Conservation (phyloP, 2,113 vertebrate species). For the Nymphicus hollandicus region DNA sequence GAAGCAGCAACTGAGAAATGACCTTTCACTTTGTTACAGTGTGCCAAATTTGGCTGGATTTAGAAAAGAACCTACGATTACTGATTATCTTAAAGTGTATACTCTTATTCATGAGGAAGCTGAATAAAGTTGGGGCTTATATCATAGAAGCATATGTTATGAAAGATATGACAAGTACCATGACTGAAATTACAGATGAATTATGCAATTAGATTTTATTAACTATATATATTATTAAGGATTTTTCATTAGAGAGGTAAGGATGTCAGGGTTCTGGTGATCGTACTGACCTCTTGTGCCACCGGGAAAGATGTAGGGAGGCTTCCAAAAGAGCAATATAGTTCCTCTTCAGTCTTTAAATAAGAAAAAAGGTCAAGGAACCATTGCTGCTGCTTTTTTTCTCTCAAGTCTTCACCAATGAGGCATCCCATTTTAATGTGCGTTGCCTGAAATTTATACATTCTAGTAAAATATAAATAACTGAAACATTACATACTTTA, state of each 20-base stretch:
- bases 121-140: neutral
- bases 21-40: slow-evolving; percentile 51
- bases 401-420: slow-evolving; percentile 14
- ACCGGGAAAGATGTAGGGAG: slow-evolving; percentile 10
- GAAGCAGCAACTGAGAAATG: slow-evolving; percentile 28
- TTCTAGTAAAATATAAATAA: neutral
- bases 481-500: neutral
- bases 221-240: slow-evolving; percentile 24
- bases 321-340: slow-evolving; percentile 41
- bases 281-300: slow-evolving; percentile 36
- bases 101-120: neutral
- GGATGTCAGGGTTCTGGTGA: slow-evolving; percentile 17
- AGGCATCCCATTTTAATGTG: neutral
- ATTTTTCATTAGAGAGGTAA: slow-evolving; percentile 28
- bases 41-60: slow-evolving; percentile 36
- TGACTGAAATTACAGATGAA: slow-evolving; percentile 2
- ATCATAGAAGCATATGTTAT: neutral
- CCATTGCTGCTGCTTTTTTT: slow-evolving; percentile 21
- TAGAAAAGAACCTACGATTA: slow-evolving; percentile 37
- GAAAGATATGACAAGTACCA: neutral
- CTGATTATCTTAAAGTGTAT: slow-evolving; percentile 33
- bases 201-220: slow-evolving; percentile 56
- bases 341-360: slow-evolving; percentile 46
- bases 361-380: slow-evolving; percentile 33
- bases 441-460: neutral